Base-by-base conservation (phyloP, 2,113 vertebrate species). In the Corythoichthys haematopterus region DNA sequence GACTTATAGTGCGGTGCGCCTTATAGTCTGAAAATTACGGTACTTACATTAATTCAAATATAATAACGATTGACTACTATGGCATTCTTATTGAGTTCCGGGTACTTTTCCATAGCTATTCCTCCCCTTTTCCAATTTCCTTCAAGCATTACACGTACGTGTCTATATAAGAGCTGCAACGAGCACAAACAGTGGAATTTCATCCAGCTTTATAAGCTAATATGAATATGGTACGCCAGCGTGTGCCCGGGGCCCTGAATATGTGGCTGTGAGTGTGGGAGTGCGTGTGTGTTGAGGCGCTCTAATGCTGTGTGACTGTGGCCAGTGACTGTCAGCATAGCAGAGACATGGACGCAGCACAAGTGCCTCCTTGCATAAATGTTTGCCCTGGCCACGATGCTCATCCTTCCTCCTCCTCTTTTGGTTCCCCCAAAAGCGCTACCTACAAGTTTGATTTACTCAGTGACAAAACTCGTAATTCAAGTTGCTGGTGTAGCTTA, bases 331-430 rank as follows among this genome's bases (percentile, higher is more conserved):
- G 86, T 91, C 90, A 91, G 88, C 88, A 89, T 80, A 82, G 85
- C 82, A 87, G 82, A 88, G 88, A 87, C 84, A 89, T 85, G 82
- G 86, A 88, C 82, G 85, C 89, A 91, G 88, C 89, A 89, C 86
- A 90, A 90, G 88, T 88, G 88, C 88, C 87, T 90, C 81, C 76
- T 86, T 87, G 75, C 65, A 91, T 85, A 82, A 89, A 80, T 7
- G 79, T 82, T 81, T 71, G 64, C 67, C 55, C 20, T n/a, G 16
- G 50, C 50, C 5, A 52, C 48, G 36, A 65, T 65, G 64, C 50
- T 65, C 48, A 65, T 36, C 50, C 36, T 53, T 37, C 50, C 28
- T 46, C 16, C 38, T 63, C 61, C 61, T 36, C 55, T 57, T 33
- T 36, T 3, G 55, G 20, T 36, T 57, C 28, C 55, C 40, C 55